These are phyloP conservation scores for Cyrtorhinus lividipennis DNA, from an alignment of 1,140 invertebrate genomes.

Conservation along the genomic window DNA sequence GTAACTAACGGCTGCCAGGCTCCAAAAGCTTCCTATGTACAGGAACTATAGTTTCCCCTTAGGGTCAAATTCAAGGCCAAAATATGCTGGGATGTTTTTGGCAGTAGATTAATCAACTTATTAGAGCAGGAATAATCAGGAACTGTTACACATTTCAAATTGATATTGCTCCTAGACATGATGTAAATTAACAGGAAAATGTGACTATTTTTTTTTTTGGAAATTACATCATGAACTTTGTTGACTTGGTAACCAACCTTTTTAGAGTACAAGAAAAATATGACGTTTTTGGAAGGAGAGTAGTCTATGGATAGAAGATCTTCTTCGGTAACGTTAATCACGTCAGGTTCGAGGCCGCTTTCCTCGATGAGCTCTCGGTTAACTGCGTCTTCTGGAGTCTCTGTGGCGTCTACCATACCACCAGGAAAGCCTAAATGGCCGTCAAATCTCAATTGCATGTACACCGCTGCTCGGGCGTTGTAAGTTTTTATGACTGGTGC, in stretches of 20 bases:
- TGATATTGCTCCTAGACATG: no score
- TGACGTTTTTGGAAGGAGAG: constrained; percentile 28
- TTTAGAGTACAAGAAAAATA: constrained; percentile 36
- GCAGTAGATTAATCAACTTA: no score
- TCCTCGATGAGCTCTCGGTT: constrained; percentile 41
- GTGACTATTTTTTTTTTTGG: no score
- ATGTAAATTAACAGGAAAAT: no score
- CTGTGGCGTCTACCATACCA: constrained; percentile 35
- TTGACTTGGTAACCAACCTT: constrained; percentile 34
- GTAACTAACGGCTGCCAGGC: no score
- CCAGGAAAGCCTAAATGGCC: constrained; percentile 44
- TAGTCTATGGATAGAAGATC: constrained; percentile 26
- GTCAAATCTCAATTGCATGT: constrained; percentile 46
- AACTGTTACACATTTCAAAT: no score
- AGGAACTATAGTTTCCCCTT: no score
- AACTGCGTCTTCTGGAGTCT: constrained; percentile 32
- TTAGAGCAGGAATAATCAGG: no score
- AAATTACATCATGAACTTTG: no score
- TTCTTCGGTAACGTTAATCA: constrained; percentile 25
- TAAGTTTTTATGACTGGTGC: constrained; percentile 25
- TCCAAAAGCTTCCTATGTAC: no score
- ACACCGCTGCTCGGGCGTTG: constrained; percentile 24
- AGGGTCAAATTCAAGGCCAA: no score
- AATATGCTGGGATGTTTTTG: no score
- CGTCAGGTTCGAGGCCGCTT: constrained; percentile 26